phyloP scores from a whole-genome alignment of 2,113 vertebrate genomes.

The Nothocercus nigrocapillus region DNA sequence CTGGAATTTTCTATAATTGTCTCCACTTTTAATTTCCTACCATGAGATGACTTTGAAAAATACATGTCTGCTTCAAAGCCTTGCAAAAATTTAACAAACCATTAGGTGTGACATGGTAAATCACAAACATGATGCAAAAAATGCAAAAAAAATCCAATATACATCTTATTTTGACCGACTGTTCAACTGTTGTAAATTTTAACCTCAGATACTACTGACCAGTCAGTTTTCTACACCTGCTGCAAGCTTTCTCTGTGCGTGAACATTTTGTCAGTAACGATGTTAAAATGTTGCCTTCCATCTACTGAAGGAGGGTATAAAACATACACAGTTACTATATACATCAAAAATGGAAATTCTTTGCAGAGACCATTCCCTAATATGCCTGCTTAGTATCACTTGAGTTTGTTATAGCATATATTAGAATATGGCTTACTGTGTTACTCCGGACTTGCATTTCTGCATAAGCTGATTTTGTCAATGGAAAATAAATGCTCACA shows the following conservation, averaged over 20 bases:
- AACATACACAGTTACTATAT: neutral
- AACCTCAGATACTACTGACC: neutral
- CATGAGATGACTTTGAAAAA: constrained; percentile 74
- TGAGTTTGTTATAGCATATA: neutral
- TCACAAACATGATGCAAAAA: constrained; percentile 34
- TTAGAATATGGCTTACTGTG: neutral
- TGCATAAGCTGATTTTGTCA: neutral
- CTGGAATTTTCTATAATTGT: constrained; percentile 77
- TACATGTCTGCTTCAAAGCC: constrained; percentile 51
- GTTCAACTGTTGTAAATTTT: neutral
- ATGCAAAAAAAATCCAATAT: neutral
- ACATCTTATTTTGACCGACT: constrained; percentile 19
- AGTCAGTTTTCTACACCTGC: neutral
- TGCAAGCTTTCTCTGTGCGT: neutral
- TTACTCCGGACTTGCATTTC: neutral
- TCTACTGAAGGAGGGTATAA: neutral
- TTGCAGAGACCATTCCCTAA: neutral
- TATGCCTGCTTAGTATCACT: neutral
- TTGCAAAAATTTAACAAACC: constrained; percentile 59
- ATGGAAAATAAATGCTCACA: neutral
- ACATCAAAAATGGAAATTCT: neutral
- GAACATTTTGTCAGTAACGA: neutral
- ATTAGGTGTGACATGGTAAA: constrained; percentile 42
- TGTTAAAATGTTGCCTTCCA: neutral
- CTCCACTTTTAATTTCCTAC: constrained; percentile 77